Evolutionary conservation across 2,797 vertebrate genomes (phyloP).

Genomic region (Lepus oiostolus): DNA sequence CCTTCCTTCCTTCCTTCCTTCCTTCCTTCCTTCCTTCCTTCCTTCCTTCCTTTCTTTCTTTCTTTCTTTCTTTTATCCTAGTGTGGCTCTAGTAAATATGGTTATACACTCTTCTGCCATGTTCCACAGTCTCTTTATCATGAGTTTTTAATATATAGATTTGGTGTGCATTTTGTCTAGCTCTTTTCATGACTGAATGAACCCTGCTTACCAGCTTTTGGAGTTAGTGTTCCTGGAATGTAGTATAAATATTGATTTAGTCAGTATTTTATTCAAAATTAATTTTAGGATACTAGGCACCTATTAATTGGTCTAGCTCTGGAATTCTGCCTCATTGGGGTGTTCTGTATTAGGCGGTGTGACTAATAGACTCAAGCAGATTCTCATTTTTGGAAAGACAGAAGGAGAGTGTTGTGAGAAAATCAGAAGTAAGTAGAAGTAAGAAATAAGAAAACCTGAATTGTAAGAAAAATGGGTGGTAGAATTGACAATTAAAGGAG

Average conservation of each 20-base stretch:
- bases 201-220: not conserved
- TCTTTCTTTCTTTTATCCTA: too few relatives aligned
- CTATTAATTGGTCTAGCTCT: not conserved
- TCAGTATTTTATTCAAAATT: too few relatives aligned
- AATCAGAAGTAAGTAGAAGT: not conserved
- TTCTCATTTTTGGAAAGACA: constrained; percentile 19
- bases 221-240: not conserved
- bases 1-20: too few relatives aligned
- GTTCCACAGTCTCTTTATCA: not conserved
- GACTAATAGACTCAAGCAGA: not conserved
- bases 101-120: too few relatives aligned
- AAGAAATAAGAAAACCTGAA: not conserved
- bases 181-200: not conserved
- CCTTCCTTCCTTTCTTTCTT: too few relatives aligned
- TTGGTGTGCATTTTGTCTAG: not conserved
- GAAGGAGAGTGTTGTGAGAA: not conserved
- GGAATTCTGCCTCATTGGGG: not conserved
- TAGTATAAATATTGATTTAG: not conserved
- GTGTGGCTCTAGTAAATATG: too few relatives aligned
- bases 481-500: not conserved
- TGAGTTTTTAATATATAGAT: not conserved
- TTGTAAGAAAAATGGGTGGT: not conserved
- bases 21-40: too few relatives aligned
- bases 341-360: not conserved
- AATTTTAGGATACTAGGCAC: not conserved